phyloP scores from a whole-genome alignment of 2,797 vertebrate genomes.

The Tadarida brasiliensis region DNA sequence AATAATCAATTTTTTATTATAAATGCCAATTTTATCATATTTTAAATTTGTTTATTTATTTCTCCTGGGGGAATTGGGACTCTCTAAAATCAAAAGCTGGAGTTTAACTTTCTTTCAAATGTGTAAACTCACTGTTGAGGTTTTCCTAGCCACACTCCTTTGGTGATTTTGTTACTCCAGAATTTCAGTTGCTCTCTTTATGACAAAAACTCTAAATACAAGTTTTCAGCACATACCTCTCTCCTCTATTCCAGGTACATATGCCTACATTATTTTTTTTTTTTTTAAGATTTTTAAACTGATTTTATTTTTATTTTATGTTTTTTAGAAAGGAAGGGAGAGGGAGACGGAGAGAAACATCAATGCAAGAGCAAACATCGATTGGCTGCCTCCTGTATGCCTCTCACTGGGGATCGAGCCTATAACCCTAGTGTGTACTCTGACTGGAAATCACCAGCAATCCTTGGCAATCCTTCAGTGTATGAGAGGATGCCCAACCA shows the following conservation, averaged over 20 bases:
- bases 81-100: neutral
- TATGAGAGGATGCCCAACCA: too few species aligned
- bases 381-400: too few species aligned
- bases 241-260: neutral
- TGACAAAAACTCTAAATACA: neutral
- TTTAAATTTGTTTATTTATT: conserved; percentile 36
- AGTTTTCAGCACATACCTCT: neutral
- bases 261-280: neutral
- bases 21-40: neutral
- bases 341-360: too few species aligned
- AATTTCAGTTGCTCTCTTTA: neutral
- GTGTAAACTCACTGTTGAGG: neutral
- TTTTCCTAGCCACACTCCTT: neutral
- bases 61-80: neutral
- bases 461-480: too few species aligned
- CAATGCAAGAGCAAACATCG: too few species aligned
- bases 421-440: too few species aligned
- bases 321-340: too few species aligned
- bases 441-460: too few species aligned
- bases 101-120: neutral
- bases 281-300: too few species aligned
- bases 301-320: too few species aligned
- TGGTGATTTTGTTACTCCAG: neutral
- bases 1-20: neutral
- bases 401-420: too few species aligned